Base-by-base conservation (phyloP, 1,140 invertebrate species). In the Tribolium castaneum region DNA sequence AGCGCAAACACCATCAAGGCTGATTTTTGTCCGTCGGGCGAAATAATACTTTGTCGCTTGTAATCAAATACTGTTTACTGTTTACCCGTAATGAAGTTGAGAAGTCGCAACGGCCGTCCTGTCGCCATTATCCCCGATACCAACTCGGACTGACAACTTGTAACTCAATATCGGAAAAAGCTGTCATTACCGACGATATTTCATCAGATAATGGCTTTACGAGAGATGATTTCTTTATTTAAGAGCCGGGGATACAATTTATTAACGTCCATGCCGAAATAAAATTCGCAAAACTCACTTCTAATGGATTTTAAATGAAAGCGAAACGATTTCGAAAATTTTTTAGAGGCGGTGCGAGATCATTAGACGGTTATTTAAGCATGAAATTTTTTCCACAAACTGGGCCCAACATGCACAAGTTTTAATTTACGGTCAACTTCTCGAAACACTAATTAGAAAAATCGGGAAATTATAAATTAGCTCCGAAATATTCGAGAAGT, bases 361-460 rank as follows among this genome's bases (percentile, higher is more conserved):
- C 50, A 25, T 52, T 56, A 51, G 50, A 74, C 74, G 71, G 34
- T 74, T 56, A 78, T 78, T 78, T 78, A 66, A 78, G 49, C 70
- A 62, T 50, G 73, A 45, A 30, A 78, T 78, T 78, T 45, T 45
- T 45, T 45, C 9, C 0, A 10, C n/a, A 39, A 39, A 10, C 6
- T 39, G 34, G 34, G 34, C 2, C 62, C n/a, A 72, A 76, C 19
- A 76, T 79, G 70, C 70, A 76, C 78, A 76, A 79, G 50, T 79
- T 79, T 79, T 76, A 79, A 79, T 79, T 79, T 79, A 79, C 75
- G 78, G 66, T 79, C 78, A 79, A 79, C 34, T 78, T 79, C 34
- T 75, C 50, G 77, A 78, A 75, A 78, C 77, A 78, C 72, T 75
- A 70, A 78, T 78, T 78, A 78, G 77, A 59, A 30, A 59, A 75